These are phyloP conservation scores for Drepana arcuata DNA, from an alignment of 1,140 invertebrate species.

Conservation along the genomic window DNA sequence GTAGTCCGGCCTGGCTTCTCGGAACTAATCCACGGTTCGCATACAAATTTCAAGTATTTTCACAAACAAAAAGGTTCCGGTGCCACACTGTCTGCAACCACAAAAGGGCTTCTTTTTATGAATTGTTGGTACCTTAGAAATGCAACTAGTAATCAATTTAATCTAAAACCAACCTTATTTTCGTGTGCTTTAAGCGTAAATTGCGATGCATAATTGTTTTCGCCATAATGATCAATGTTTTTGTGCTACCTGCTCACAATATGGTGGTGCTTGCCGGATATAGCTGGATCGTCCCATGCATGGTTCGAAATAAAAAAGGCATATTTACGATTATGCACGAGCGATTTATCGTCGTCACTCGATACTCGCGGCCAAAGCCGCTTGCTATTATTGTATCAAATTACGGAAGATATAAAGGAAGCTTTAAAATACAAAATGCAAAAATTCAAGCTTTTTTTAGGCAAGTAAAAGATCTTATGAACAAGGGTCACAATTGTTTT, in stretches of 20 bases:
- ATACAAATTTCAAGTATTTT: constrained; percentile 36
- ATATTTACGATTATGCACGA: constrained; percentile 66
- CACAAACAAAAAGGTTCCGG: constrained; percentile 52
- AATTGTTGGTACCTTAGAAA: constrained; percentile 49
- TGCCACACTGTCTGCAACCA: constrained; percentile 63
- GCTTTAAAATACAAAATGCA: too few species aligned
- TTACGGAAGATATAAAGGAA: constrained; percentile 37
- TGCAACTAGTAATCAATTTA: constrained; percentile 32
- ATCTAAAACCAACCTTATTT: constrained; percentile 31
- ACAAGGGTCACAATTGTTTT: too few species aligned
- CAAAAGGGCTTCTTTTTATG: constrained; percentile 51
- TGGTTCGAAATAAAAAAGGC: constrained; percentile 47
- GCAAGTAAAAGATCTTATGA: too few species aligned
- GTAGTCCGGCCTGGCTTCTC: constrained; percentile 32
- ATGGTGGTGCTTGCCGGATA: constrained; percentile 55
- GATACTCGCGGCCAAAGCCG: constrained; percentile 40
- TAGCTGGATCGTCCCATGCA: constrained; percentile 43
- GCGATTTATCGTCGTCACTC: constrained; percentile 61
- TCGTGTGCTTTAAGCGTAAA: constrained; percentile 19
- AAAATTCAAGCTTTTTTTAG: too few species aligned
- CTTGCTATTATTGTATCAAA: constrained; percentile 50
- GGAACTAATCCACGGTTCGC: constrained; percentile 40
- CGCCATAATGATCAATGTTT: constrained; percentile 49
- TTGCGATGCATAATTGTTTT: constrained; percentile 18
- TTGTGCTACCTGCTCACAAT: constrained; percentile 43